Base-by-base conservation (phyloP, 2,113 vertebrate species). In the Xyrauchen texanus region DNA sequence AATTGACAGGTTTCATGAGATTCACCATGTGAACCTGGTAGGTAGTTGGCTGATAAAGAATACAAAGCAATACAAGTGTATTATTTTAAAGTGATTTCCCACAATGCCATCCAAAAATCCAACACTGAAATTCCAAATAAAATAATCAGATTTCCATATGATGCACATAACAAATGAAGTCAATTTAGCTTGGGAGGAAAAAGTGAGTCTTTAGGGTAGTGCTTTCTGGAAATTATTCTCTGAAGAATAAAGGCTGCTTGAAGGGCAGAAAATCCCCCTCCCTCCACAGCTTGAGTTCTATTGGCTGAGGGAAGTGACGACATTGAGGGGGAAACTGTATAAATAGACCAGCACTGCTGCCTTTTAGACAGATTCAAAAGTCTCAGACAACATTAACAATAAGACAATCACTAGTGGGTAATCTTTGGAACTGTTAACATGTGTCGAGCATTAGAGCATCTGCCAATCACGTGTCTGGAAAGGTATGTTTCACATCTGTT, bases 391-490 rank as follows among this genome's bases (percentile, higher is more conserved):
- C 15, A 65, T 49, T n/a, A n/a, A 15, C 8, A 46, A 45, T 73
- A 47, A 63, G 16, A 69, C 44, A 42, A 8, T 8, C 62, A 6
- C 13, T n/a, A 62, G 61, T 5, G 16, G 64, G 65, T 47, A 74
- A 57, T 68, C 60, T 63, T 10, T 69, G 47, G 46, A 6, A 44
- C 81, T 58, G 76, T 88, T 89, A 92, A 68, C 88, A 96, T 98
- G 96, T 97, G 95, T 87, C 90, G 89, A 85, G 94, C 91, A 80
- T 91, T 96, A 2, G 87, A 95, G 13, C 81, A 89, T 0, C 91
- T 96, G 76, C 95, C 95, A 34, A 84, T 88, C 86, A 85, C 90
- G 76, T 96, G 95, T 87, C 89, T 97, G 87, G 95, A 99, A 85
- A 96, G 96, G 96, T 99, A 90, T 42, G 67, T 62, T 69, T 42